Base-by-base conservation (phyloP, 2,888 invertebrate species). In the Trichacis sp. region DNA sequence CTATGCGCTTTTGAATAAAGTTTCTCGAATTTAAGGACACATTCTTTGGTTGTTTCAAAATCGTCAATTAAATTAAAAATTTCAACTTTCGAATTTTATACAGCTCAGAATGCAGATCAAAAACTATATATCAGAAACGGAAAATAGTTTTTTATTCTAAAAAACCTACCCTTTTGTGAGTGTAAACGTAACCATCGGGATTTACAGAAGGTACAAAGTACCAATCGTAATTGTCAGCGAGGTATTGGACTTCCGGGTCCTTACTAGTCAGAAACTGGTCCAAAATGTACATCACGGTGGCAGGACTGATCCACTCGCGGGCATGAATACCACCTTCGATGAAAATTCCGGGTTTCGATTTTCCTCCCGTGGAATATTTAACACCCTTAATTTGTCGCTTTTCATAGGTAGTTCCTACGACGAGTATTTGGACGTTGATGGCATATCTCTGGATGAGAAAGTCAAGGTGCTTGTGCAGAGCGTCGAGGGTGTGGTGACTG, bases 271-370 rank as follows among this genome's bases (percentile, higher is more conserved):
- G 82, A 8, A 92, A 78, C 76, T 92, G 87, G 64, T 91, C 88
- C 2, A 89, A 83, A 8, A 92, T 83, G 70, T 89, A 92, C 0
- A 91, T 89, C 0, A 89, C 83, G 0, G 89, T 87, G 0, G 91
- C 89, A 0, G 91, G 89, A 0, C 90, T 88, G 6, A 92, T 87
- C 92, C 92, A 95, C 82, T 95, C 95, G 45, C 93, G 88, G 0
- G 89, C 92, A 59, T 93, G 88, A 72, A 92, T 91, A 49, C 88
- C 87, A 58, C 77, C 88, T 75, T 91, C 91, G 54, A 91, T 86
- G 67, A 91, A 88, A 50, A 91, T 85, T 0, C 84, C 88, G 9
- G 87, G 88, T 74, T 87, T 87, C 12, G 81, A 80, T 11, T 43
- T 29, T n/a, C 84, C 81, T 11, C 64, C 71, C 57, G 85, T 84